Evolutionary conservation across 2,113 vertebrate genomes (phyloP).

Genomic region (Anthoscopus minutus): DNA sequence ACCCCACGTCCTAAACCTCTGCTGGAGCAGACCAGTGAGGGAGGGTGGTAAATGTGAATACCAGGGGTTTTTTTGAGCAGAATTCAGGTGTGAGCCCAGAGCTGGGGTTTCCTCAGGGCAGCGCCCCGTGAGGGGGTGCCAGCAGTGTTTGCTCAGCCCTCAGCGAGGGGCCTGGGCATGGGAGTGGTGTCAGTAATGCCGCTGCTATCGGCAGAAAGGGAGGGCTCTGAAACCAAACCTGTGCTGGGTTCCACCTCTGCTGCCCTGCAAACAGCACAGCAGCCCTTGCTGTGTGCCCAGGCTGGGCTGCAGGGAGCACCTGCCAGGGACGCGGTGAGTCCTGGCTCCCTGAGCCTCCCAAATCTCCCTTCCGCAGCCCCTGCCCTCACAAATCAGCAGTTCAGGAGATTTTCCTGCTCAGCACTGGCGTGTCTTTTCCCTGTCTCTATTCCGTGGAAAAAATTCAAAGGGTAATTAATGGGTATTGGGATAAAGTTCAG

Average conservation of each 20-base stretch:
- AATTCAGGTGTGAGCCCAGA: not conserved
- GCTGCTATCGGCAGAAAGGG: not conserved
- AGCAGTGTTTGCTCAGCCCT: not conserved
- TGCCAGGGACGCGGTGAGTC: constrained; percentile 21
- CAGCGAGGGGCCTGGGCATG: not conserved
- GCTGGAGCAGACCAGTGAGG: not conserved
- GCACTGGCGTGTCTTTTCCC: not conserved
- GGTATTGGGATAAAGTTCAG: not conserved
- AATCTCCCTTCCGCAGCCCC: not conserved
- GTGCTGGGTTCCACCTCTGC: constrained; percentile 6
- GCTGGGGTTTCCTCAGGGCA: not conserved
- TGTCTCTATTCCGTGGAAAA: rapidly evolving
- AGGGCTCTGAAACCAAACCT: constrained; percentile 50
- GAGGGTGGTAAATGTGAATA: not conserved
- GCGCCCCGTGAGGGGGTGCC: not conserved
- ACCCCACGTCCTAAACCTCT: rapidly evolving
- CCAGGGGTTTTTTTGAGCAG: not conserved
- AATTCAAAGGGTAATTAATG: not conserved
- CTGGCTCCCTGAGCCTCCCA: not conserved
- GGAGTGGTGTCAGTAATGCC: not conserved
- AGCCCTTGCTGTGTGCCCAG: not conserved
- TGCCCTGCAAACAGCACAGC: not conserved
- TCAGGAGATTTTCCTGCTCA: not conserved
- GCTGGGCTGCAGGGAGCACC: not conserved
- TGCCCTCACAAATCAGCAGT: rapidly evolving